Evolutionary conservation across 2,888 invertebrate genomes (phyloP).

Genomic region (Dicycla oo): DNA sequence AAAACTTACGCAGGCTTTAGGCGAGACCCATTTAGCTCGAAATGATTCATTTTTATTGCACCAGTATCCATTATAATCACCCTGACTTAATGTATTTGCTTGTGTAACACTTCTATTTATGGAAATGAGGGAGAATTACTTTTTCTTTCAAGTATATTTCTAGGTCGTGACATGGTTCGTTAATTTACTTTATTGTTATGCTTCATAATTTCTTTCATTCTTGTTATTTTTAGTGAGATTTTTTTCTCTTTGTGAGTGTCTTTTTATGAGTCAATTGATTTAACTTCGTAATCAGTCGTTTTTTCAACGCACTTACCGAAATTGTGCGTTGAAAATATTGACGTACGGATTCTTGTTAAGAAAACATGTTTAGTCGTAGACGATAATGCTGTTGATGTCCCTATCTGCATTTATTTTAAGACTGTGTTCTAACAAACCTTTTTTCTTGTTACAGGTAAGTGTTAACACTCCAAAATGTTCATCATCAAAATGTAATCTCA

Average conservation of each 20-base stretch:
- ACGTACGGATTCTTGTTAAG: neutral
- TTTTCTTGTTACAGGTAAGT: slow-evolving; percentile 66
- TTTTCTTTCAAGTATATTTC: slow-evolving; percentile 33
- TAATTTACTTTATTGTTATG: slow-evolving; percentile 50
- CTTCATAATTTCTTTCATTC: slow-evolving; percentile 36
- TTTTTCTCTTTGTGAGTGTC: neutral
- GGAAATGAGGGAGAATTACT: slow-evolving; percentile 43
- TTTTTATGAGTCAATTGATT: slow-evolving; percentile 14
- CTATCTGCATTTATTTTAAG: neutral
- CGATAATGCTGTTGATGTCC: neutral
- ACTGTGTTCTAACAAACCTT: slow-evolving; percentile 3
- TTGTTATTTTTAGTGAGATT: slow-evolving; percentile 11
- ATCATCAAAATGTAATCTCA: slow-evolving; percentile 25
- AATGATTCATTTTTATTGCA: slow-evolving; percentile 52
- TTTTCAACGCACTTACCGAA: neutral
- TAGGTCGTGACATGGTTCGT: slow-evolving; percentile 47
- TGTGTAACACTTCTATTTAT: slow-evolving; percentile 51
- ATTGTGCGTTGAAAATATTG: neutral
- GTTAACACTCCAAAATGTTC: slow-evolving; percentile 5
- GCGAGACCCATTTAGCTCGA: slow-evolving; percentile 30
- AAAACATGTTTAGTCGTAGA: neutral
- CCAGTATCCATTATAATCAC: slow-evolving; percentile 37
- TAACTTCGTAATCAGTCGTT: neutral
- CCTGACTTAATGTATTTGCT: slow-evolving; percentile 47
- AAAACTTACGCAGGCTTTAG: slow-evolving; percentile 20